phyloP scores from a whole-genome alignment of 2,113 vertebrate species.

The Chroicocephalus ridibundus region DNA sequence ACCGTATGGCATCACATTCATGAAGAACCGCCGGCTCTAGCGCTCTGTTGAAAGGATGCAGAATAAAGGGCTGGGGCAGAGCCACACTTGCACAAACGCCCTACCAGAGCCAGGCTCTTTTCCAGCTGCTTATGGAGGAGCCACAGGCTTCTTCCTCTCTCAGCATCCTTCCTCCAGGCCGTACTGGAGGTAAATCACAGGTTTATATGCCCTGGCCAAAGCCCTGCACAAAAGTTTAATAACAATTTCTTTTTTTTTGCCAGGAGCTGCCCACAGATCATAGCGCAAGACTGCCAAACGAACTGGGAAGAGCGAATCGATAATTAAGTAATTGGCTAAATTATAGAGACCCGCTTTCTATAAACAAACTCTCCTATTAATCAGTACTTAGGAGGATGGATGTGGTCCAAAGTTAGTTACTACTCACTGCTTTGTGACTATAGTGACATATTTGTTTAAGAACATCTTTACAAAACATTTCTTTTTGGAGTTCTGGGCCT shows the following conservation, averaged over 20 bases:
- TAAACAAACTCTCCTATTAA: constrained; percentile 7
- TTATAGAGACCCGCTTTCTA: neutral
- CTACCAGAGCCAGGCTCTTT: neutral
- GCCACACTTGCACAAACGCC: neutral
- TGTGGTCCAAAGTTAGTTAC: neutral
- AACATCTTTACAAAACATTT: neutral
- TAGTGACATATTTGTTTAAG: neutral
- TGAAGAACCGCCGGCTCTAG: neutral
- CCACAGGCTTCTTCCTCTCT: neutral
- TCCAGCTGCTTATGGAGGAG: neutral
- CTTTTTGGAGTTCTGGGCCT: neutral
- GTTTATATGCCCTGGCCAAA: neutral
- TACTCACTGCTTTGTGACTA: neutral
- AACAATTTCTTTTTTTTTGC: neutral
- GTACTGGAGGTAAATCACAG: neutral
- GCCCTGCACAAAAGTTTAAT: neutral
- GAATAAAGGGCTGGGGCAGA: neutral
- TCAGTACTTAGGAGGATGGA: neutral
- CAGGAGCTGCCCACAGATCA: neutral
- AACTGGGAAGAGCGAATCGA: neutral
- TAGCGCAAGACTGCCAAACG: neutral
- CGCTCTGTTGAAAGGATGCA: neutral
- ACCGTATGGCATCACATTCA: neutral
- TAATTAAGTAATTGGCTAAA: constrained; percentile 24
- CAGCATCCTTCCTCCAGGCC: neutral